A percentile compares a stretch with the other conserved stretches of the same genome.
Evolutionary conservation across 2,113 vertebrate species (phyloP).

Genomic region (Platysteira castanea): DNA sequence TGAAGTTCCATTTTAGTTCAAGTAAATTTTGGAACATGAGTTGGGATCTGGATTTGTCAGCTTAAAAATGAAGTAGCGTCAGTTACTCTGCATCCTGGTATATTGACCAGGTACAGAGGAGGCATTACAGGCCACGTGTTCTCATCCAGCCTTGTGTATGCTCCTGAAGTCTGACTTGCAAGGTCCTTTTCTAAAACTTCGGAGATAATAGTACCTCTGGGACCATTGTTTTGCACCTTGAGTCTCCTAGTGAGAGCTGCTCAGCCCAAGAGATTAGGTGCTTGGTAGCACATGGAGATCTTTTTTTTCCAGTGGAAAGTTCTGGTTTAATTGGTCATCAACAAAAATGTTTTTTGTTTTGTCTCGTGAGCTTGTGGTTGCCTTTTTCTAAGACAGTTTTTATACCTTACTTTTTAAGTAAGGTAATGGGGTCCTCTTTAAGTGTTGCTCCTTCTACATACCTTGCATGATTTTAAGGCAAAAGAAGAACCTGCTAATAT

Average conservation of each 20-base stretch:
- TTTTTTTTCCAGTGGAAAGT: background rate
- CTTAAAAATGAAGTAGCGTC: background rate
- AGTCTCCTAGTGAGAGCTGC: background rate
- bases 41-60: background rate
- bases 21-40: background rate
- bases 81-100: background rate
- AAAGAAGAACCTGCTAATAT: background rate
- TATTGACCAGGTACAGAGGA: background rate
- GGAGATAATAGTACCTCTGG: background rate
- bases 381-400: background rate
- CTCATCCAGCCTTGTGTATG: background rate
- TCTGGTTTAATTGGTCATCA: background rate
- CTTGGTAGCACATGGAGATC: background rate
- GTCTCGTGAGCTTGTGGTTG: background rate
- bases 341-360: background rate
- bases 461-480: background rate
- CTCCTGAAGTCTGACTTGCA: background rate
- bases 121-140: background rate
- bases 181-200: background rate
- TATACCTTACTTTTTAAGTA: too few relatives aligned
- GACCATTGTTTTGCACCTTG: background rate
- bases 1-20: fast-evolving
- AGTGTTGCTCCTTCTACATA: background rate
- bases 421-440: background rate
- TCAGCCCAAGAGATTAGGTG: background rate